Conservation (phyloP, 2,797 vertebrate genomes). For the Echeneis naucrates region DNA sequence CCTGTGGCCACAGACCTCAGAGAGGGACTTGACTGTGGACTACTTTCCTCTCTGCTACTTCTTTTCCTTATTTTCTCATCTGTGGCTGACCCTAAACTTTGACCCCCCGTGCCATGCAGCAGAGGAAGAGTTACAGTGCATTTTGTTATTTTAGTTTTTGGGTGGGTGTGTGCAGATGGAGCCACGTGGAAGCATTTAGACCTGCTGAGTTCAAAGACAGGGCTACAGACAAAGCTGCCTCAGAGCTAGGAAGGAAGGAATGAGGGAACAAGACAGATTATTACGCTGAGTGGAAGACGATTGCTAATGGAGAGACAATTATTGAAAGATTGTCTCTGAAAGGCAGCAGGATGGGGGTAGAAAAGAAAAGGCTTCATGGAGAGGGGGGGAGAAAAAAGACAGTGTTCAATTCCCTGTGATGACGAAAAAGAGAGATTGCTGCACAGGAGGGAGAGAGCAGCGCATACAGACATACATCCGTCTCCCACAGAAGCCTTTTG, state of each 20-base stretch:
- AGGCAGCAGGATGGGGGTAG: conserved; percentile 21
- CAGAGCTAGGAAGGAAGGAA: conserved; percentile 36
- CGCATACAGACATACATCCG: conserved; percentile 56
- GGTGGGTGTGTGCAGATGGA: conserved; percentile 48
- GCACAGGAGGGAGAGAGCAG: conserved; percentile 15
- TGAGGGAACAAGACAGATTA: conserved; percentile 21
- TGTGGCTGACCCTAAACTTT: conserved; percentile 13
- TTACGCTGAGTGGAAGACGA: conserved; percentile 25
- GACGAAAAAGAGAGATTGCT: conserved; percentile 24
- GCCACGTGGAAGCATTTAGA: conserved; percentile 63
- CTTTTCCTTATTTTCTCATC: conserved; percentile 1
- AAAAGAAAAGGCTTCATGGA: conserved; percentile 38
- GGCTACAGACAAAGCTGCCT: conserved; percentile 53
- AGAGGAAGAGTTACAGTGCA: conserved; percentile 2
- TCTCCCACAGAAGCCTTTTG: conserved; percentile 63
- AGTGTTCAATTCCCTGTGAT: conserved; percentile 25
- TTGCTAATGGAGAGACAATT: conserved; percentile 42
- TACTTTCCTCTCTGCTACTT: conserved; percentile 39
- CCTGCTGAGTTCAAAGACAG: conserved; percentile 59
- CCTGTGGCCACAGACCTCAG: conserved; percentile 63
- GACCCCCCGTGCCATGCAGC: conserved; percentile 19
- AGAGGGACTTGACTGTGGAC: conserved; percentile 39
- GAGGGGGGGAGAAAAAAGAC: conserved; percentile 32
- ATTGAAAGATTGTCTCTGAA: conserved; percentile 24
- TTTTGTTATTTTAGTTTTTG: conserved; percentile 13